phyloP scores from a whole-genome alignment of 2,797 vertebrate genomes.

The Dallia pectoralis region DNA sequence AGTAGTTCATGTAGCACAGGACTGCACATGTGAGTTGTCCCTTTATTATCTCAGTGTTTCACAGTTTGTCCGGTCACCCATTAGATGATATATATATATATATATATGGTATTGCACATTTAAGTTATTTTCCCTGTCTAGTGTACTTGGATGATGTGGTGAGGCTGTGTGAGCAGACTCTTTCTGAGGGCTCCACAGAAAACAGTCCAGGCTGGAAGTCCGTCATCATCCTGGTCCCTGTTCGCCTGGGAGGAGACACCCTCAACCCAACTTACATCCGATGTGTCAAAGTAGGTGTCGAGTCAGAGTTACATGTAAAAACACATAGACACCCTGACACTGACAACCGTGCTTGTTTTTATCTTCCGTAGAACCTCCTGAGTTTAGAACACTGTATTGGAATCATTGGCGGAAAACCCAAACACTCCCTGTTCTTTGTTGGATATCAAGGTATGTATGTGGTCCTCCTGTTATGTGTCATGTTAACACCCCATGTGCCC shows the following conservation, averaged over 20 bases:
- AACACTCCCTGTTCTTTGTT: conserved; percentile 87
- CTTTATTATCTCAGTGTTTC: not conserved
- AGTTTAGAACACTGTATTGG: conserved; percentile 81
- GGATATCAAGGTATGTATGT: conserved; percentile 85
- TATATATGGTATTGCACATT: too few relatives aligned
- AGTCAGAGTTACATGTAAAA: not conserved
- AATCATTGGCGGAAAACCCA: conserved; percentile 90
- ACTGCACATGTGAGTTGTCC: conserved; percentile 82
- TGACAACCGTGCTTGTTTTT: not conserved
- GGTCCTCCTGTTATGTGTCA: not conserved
- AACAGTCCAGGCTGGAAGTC: conserved; percentile 71
- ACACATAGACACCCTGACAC: conserved; percentile 13
- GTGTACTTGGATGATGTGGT: conserved; percentile 70
- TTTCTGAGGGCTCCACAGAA: not conserved
- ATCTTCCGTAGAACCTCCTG: conserved; percentile 78
- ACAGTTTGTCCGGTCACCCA: not conserved
- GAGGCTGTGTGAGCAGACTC: conserved; percentile 60
- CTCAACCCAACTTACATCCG: conserved; percentile 83
- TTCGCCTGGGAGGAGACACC: conserved; percentile 83
- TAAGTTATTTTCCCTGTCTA: not conserved
- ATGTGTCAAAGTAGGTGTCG: conserved; percentile 79
- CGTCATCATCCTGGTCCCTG: conserved; percentile 85
- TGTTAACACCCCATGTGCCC: not conserved
- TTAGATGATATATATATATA: too few relatives aligned
- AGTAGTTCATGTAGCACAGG: conserved; percentile 87